Evolutionary conservation across 2,888 invertebrate genomes (phyloP), one percentile per base, ranked within the genome.

Genomic region (Drosophila kuntzei): DNA sequence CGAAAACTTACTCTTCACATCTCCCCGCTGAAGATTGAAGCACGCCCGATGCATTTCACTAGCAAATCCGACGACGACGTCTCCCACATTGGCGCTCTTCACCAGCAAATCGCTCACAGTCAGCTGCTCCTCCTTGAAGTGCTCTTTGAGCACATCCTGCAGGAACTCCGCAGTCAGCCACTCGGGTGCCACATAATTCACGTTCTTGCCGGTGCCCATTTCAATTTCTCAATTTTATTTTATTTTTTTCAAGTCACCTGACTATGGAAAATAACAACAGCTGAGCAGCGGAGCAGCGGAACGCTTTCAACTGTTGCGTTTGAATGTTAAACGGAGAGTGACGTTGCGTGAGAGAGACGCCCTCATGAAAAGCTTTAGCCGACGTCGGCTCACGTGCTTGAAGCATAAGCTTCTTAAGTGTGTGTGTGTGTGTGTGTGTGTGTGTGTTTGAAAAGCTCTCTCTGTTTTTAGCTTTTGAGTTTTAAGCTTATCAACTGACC

Each of bases 31-130:
- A 60, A 91, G 79, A 67, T 91, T 86, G 29, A 92, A 91, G 16
- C 80, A 78, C n/a, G 90, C 90, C 3, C 92, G 88, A 73, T 92
- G 92, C 89, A 92, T 90, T 76, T 91, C 90, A 64, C 92, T 92
- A 12, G 91, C 91, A 72, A 91, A 92, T 16, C 90, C 90, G n/a
- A 55, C 70, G n/a, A 73, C 75, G 43, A 89, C 89, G 36, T 88
- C 89, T 20, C 76, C 89, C 2, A 63, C 65, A 4, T 72, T 64
- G 9, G 87, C 81, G 62, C 86, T 84, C 64, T 89, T 89, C 12
- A 90, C 89, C 44, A 90, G 58, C 55, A 91, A 71, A 46, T 91
- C 90, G 25, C 76, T 80, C 2, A 91, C 85, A 12, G 75, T 69
- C 41, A 91, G 60, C 6, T 85, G 81, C n/a, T 91, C 85, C 60